Base-by-base conservation (phyloP, 2,113 vertebrate species). In the Aleadryas rufinucha region DNA sequence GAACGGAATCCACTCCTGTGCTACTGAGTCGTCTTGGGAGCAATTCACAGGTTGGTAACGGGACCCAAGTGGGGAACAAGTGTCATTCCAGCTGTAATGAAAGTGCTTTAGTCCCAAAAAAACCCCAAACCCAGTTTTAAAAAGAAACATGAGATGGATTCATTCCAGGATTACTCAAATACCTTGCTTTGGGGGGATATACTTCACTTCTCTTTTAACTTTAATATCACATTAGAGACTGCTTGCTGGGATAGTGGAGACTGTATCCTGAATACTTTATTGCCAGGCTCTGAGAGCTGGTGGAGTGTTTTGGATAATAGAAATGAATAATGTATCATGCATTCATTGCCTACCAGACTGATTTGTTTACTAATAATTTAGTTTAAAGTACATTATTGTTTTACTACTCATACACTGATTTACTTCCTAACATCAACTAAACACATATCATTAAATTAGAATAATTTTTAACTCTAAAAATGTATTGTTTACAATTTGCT, bases 321-420 rank as follows among this genome's bases (percentile, higher is more conserved):
- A 81, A 92, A 97, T 97, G 96, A 97, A 97, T 97, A 96, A 97
- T 96, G 95, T 27, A 97, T 95, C 82, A n/a, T 19, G 81, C 80
- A 93, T 84, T 93, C 87, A 27, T 87, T 96, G 94, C 93, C 89
- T 88, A 89, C 89, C 93, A 95, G 95, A 95, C 89, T 95, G 96
- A 97, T 97, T 97, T 97, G 95, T 96, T 97, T 97, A 96, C 95
- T 93, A 95, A 97, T 97, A 97, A 97, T 97, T 97, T 95, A 65
- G 81, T 84, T 96, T 96, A 94, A 97, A 97, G 93, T 86, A 93
- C 95, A 96, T 96, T 97, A 96, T 95, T 97, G 94, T 97, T 97
- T 94, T 94, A 96, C 90, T 93, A 39, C 93, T 96, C 90, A 79
- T 94, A 95, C 68, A 28, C 75, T 95, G 96, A 97, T 97, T 97